These are phyloP conservation scores for Chrysomallon squamiferum DNA, from an alignment of 1,140 invertebrate genomes.

Conservation along the genomic window DNA sequence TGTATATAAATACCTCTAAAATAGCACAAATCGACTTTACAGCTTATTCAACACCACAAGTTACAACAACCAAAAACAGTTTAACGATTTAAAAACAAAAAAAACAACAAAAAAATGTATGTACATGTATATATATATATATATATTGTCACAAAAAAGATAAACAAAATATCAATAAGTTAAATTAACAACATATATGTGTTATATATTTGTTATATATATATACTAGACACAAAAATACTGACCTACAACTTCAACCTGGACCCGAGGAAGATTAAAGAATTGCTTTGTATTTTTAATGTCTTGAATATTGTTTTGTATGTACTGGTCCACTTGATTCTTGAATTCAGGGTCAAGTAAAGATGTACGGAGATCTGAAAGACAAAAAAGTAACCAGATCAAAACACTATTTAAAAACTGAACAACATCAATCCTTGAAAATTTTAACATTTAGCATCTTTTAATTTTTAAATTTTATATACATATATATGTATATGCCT, in stretches of 20 bases:
- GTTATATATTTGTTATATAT: too few relatives aligned
- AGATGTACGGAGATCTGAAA: conserved; percentile 41
- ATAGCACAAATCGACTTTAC: too few relatives aligned
- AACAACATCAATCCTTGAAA: not conserved
- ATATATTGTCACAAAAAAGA: too few relatives aligned
- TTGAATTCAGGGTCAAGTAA: conserved; percentile 68
- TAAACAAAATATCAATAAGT: too few relatives aligned
- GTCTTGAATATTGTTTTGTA: conserved; percentile 72
- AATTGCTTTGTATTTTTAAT: conserved; percentile 70
- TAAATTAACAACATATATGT: too few relatives aligned
- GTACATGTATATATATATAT: too few relatives aligned
- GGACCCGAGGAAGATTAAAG: conserved; percentile 70
- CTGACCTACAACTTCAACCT: conserved; percentile 60
- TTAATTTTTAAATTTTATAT: not conserved
- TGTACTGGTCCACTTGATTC: conserved; percentile 74
- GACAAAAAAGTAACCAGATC: conserved; percentile 1
- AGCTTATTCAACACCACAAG: too few relatives aligned
- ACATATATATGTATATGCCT: not conserved
- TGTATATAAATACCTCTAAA: too few relatives aligned
- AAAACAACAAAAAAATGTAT: too few relatives aligned
- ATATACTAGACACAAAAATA: not conserved
- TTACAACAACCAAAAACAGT: too few relatives aligned
- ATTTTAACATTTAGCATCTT: not conserved
- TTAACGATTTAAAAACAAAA: too few relatives aligned
- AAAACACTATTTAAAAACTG: not conserved